phyloP scores from a whole-genome alignment of 2,797 vertebrate genomes.

The Hydrocynus forskahlii region DNA sequence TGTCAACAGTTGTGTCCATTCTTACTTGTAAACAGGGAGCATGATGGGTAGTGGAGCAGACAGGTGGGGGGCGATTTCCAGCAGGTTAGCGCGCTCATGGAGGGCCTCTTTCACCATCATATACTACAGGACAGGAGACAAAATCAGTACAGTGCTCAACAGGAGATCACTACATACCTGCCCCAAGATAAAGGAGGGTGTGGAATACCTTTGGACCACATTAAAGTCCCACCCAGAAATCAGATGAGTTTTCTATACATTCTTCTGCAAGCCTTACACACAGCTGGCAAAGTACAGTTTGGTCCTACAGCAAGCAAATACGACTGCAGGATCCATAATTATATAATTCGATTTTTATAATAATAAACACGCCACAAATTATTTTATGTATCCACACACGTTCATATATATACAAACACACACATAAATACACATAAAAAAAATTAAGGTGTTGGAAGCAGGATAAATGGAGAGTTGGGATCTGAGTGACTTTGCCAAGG shows the following conservation, averaged over 20 bases:
- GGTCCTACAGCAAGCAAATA: too few relatives aligned
- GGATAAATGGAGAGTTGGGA: too few relatives aligned
- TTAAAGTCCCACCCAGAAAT: not conserved
- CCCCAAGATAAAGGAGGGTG: not conserved
- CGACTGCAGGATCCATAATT: too few relatives aligned
- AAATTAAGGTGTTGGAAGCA: too few relatives aligned
- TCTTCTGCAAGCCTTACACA: not conserved
- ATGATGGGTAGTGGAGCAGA: conserved; percentile 94
- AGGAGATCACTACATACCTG: not conserved
- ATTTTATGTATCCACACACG: too few relatives aligned
- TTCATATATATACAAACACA: too few relatives aligned
- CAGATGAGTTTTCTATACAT: not conserved
- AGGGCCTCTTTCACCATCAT: conserved; percentile 97
- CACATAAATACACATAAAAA: too few relatives aligned
- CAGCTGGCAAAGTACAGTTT: too few relatives aligned
- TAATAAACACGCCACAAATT: too few relatives aligned
- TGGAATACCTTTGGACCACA: not conserved
- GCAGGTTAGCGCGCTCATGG: conserved; percentile 91
- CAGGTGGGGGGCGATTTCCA: conserved; percentile 94
- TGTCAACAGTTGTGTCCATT: not conserved
- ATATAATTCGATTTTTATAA: too few relatives aligned
- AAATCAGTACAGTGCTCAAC: not conserved
- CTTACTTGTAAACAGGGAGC: conserved; percentile 98
- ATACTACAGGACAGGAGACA: conserved; percentile 80
- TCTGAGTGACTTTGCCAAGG: too few relatives aligned